Percentiles rank a stretch among this genome's conserved stretches.
phyloP scores from a whole-genome alignment of 2,797 vertebrate genomes.

The Heterohyrax brucei region DNA sequence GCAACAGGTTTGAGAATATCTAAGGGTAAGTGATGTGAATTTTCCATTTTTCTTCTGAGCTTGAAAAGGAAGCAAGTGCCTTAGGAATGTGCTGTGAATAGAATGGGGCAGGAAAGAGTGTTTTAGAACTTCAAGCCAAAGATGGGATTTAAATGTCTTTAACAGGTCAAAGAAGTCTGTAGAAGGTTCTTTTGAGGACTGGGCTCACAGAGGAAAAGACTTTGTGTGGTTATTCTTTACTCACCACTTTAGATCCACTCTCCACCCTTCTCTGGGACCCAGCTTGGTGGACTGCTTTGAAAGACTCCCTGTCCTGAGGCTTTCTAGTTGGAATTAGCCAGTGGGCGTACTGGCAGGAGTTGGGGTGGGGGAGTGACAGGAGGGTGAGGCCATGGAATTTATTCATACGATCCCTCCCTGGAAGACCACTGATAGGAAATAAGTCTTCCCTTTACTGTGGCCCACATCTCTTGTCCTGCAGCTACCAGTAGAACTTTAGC shows the following conservation, averaged over 20 bases:
- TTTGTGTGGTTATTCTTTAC: background rate
- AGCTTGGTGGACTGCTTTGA: background rate
- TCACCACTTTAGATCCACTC: background rate
- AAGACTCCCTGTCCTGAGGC: background rate
- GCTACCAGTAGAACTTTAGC: background rate
- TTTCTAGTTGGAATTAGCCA: background rate
- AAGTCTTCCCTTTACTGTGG: background rate
- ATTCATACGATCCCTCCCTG: background rate
- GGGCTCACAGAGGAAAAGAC: background rate
- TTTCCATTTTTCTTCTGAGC: background rate
- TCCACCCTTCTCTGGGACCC: background rate
- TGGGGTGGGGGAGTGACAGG: no score
- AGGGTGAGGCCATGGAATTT: background rate
- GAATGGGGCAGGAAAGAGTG: background rate
- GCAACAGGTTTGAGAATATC: background rate
- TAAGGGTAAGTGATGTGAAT: background rate
- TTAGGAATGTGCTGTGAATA: background rate
- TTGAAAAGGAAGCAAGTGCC: background rate
- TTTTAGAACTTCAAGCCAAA: conserved; percentile 49
- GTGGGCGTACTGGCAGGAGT: background rate
- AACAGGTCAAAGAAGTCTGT: background rate
- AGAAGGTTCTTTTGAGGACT: background rate
- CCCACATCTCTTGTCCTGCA: background rate
- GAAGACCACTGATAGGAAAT: background rate
- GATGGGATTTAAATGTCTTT: no score